phyloP scores from a whole-genome alignment of 2,113 vertebrate genomes.

The Colistium nudipinnis region DNA sequence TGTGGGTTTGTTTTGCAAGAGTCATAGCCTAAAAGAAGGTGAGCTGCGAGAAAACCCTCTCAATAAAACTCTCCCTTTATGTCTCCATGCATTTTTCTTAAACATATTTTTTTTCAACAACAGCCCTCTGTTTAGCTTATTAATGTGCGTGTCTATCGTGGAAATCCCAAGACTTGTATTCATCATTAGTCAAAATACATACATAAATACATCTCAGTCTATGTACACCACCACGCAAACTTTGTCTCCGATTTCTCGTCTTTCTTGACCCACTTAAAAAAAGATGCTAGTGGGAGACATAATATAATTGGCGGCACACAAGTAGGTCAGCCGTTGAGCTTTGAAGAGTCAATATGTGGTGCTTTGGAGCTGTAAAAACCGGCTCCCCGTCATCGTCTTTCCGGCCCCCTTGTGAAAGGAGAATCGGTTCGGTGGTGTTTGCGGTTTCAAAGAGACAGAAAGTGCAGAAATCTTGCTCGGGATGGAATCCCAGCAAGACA shows the following conservation, averaged over 20 bases:
- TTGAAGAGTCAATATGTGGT: slow-evolving; percentile 67
- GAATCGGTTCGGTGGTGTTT: slow-evolving; percentile 13
- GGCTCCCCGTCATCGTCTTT: slow-evolving; percentile 44
- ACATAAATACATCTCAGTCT: slow-evolving; percentile 28
- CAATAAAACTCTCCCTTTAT: not conserved
- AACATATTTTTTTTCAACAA: slow-evolving; percentile 22
- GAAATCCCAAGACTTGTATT: slow-evolving; percentile 33
- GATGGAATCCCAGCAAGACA: slow-evolving; percentile 31
- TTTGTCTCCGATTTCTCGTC: slow-evolving; percentile 47
- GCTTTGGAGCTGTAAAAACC: slow-evolving; percentile 54
- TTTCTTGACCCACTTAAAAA: slow-evolving; percentile 71
- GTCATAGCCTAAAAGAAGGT: not conserved
- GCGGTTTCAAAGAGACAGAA: slow-evolving; percentile 10
- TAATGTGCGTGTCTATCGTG: slow-evolving; percentile 38
- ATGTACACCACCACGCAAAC: slow-evolving; percentile 25
- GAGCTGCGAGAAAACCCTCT: not conserved
- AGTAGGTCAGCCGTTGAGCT: slow-evolving; percentile 69
- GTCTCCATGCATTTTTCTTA: not conserved
- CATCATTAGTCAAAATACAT: slow-evolving; percentile 44
- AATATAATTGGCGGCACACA: slow-evolving; percentile 65
- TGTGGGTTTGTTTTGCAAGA: not conserved
- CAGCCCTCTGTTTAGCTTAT: slow-evolving; percentile 20
- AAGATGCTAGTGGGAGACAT: slow-evolving; percentile 56
- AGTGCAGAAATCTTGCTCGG: slow-evolving; percentile 25
- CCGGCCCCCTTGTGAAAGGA: slow-evolving; percentile 27